Base-by-base conservation (phyloP, 2,797 vertebrate genomes). In the Triplophysa yarkandensis region DNA sequence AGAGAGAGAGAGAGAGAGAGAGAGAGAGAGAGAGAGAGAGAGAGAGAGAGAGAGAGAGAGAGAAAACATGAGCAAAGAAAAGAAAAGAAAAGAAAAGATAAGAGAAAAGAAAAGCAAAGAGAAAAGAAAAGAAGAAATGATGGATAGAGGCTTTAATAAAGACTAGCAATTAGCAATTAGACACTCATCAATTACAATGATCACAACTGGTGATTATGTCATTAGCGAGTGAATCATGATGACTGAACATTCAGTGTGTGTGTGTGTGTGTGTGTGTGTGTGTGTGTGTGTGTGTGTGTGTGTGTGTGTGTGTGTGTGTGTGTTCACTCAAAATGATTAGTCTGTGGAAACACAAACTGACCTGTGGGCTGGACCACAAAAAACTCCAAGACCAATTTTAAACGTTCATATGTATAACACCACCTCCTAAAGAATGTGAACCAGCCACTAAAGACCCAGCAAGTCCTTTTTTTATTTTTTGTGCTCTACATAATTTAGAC, bases 161-260 rank as follows among this genome's bases (percentile, higher is more conserved):
- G 87, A 85, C 82, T 63, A 68, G 74, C 89, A 85, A 85, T 89
- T 90, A 91, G 88, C 89, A 87, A 90, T 85, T 88, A 90, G 79
- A 76, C 87, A 91, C 88, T 86, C 89, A 89, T 90, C 89, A 91
- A 92, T 93, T 93, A 92, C 86, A 89, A 87, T 85, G 80, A 92
- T 90, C 86, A 86, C 89, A 92, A 94, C 90, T 89, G 86, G 88
- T 79, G 13, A 92, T 88, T 92, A 91, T 89, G 90, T 87, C 91
- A 94, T 93, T 92, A 93, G 82, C 88, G 87, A 89, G 80, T 82
- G 90, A 92, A 90, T 91, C 89, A 86, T 81, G 27, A 57, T 63
- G 65, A 46, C 58, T 50, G 25, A 62, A 46, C n/a, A 39, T 66
- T 67, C 62, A 60, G 50, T 64, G 71, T 50, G 76, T 50, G 46